A percentile compares a stretch with the other conserved stretches of the same genome.
These are phyloP conservation scores for Coptodon bakossiorum DNA, from an alignment of 2,113 vertebrate genomes.

Conservation along the genomic window DNA sequence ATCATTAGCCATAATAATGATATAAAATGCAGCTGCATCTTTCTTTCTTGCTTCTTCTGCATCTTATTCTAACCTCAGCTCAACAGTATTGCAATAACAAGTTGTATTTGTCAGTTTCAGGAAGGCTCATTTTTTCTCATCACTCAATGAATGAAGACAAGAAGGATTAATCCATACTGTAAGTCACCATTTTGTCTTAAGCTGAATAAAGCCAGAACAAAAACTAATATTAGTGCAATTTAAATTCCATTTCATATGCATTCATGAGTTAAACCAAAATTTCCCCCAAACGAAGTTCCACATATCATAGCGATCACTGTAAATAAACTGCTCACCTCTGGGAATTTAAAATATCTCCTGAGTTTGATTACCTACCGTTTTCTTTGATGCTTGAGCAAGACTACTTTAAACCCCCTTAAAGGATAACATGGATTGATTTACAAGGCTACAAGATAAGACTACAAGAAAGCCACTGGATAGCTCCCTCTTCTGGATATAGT, in stretches of 20 bases:
- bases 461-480: slow-evolving; percentile 50
- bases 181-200: neutral
- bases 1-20: neutral
- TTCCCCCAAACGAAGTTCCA: neutral
- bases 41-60: neutral
- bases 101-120: neutral
- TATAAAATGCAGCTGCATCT: neutral
- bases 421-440: neutral
- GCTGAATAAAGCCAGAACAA: neutral
- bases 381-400: neutral
- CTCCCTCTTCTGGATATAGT: slow-evolving; percentile 74
- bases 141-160: neutral
- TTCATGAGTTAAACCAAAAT: neutral
- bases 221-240: neutral
- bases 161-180: neutral
- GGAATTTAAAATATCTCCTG: neutral
- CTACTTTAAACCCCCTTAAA: neutral
- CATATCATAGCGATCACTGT: neutral
- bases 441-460: slow-evolving; percentile 49
- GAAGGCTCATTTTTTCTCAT: neutral
- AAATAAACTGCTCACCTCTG: neutral
- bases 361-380: neutral
- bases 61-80: neutral
- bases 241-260: neutral
- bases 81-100: neutral